Evolutionary conservation across 2,888 invertebrate genomes (phyloP), one percentile per base, ranked within the genome.

Genomic region (Schrankia costaestrigalis): DNA sequence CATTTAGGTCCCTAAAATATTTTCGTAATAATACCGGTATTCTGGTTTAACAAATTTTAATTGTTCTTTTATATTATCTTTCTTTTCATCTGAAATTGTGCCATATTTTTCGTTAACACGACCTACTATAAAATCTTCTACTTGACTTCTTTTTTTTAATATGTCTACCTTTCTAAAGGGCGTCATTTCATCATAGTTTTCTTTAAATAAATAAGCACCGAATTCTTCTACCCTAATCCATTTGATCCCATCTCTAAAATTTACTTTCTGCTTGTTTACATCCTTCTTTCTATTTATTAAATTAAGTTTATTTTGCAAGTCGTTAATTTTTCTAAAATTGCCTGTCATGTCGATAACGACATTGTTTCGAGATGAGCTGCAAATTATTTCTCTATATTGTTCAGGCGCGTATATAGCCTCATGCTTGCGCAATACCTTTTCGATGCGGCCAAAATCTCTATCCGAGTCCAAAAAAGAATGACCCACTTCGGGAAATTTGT

Each of bases 401-500:
- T 60, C 61, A 35, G 63, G 53, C 11, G 42, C 26, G 40, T 34
- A 43, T 29, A 56, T 21, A 36, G 55, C 33, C 28, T 56, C 59
- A 47, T 65, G 47, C 35, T 50, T 58, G 26, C 61, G 41, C 12
- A 68, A 30, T 19, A 53, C 40, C 36, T 65, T 68, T 49, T 67
- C 59, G 17, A 63, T 64, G 13, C 52, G 32, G 19, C 63, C 62
- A 52, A 67, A 67, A 53, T 71, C 63, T 36, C 64, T 17, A 33
- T 67, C 66, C 11, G 59, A 63, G 42, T 70, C 68, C 22, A 68
- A 36, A 46, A 57, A 67, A 5, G 53, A 55, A 46, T 66, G 61
- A 8, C 63, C 66, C 13, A 65, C 66, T 38, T 59, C 63, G 3
- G 66, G 64, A 46, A 65, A 67, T 46, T 70, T 66, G 38, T 69